These are phyloP conservation scores for Morpho achilles DNA, from an alignment of 2,888 invertebrate species.

Conservation along the genomic window DNA sequence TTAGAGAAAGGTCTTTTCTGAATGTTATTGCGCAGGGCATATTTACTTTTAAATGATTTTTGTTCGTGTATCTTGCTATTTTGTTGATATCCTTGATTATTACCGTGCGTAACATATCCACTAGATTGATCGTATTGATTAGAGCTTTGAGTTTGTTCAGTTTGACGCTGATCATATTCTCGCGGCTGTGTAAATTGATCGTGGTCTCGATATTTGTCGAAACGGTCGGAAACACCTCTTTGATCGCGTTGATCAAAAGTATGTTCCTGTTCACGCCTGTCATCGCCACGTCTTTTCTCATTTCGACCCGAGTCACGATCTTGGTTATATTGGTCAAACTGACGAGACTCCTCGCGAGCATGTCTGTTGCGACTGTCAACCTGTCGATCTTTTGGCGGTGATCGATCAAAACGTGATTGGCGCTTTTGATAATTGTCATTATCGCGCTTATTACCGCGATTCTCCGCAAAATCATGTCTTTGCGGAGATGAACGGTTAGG, in stretches of 20 bases:
- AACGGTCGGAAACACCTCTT: neutral
- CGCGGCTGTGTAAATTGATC: neutral
- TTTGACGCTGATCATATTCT: neutral
- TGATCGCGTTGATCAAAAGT: neutral
- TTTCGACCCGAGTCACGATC: neutral
- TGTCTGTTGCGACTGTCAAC: neutral
- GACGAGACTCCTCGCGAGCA: slow-evolving; percentile 3
- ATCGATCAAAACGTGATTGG: slow-evolving; percentile 2
- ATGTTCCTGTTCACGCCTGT: neutral
- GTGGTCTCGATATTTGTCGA: neutral
- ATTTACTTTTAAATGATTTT: neutral
- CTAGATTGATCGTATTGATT: neutral
- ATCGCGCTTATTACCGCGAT: neutral
- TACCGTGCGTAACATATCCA: neutral
- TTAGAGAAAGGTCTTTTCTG: slow-evolving; percentile 6
- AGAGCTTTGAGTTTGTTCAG: neutral
- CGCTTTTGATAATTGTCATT: neutral
- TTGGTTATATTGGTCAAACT: neutral
- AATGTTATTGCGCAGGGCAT: too few relatives aligned
- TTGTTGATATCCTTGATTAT: neutral
- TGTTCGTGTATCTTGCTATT: neutral
- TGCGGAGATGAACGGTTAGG: neutral
- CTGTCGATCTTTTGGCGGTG: slow-evolving; percentile 6
- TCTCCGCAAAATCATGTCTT: neutral
- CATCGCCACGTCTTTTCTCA: neutral